Conservation (phyloP, 37 sponge, comb jelly and placozoan species). For the Theonella swinhoei region DNA sequence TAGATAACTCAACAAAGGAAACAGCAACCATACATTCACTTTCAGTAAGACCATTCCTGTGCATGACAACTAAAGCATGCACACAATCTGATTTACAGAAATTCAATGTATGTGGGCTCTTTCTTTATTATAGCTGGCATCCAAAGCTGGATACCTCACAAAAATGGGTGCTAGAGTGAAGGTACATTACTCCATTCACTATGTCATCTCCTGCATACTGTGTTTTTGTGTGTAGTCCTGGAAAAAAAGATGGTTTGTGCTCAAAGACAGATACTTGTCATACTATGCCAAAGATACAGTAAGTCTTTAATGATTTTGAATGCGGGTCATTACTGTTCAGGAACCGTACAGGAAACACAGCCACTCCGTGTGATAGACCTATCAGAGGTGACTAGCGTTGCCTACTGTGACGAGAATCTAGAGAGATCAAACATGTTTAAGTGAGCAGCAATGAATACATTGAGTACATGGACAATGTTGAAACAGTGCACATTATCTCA, state of each 20-base stretch:
- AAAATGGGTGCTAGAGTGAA: slow-evolving; percentile 44
- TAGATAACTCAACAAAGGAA: background rate
- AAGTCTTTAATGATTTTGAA: slow-evolving; percentile 10
- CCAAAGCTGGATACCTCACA: slow-evolving; percentile 41
- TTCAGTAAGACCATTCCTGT: background rate
- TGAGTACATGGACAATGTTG: no score
- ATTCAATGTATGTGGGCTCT: no score
- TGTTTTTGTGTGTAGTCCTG: slow-evolving; percentile 14
- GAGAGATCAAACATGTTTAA: background rate
- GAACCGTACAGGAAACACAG: slow-evolving; percentile 5
- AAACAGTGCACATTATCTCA: no score
- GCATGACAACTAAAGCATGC: no score
- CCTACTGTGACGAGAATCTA: background rate
- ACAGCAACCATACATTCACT: background rate
- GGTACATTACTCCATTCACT: background rate
- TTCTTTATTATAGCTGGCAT: slow-evolving; percentile 11
- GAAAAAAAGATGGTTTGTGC: slow-evolving; percentile 63
- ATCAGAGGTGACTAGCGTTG: background rate
- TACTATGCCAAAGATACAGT: slow-evolving; percentile 35
- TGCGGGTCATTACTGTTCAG: no score
- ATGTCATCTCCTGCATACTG: background rate
- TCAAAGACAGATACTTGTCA: slow-evolving; percentile 19
- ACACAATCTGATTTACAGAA: no score
- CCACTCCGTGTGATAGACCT: slow-evolving; percentile 17
- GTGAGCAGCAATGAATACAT: background rate